Conservation (phyloP, 2,888 invertebrate genomes). For the Hypolimnas misippus region DNA sequence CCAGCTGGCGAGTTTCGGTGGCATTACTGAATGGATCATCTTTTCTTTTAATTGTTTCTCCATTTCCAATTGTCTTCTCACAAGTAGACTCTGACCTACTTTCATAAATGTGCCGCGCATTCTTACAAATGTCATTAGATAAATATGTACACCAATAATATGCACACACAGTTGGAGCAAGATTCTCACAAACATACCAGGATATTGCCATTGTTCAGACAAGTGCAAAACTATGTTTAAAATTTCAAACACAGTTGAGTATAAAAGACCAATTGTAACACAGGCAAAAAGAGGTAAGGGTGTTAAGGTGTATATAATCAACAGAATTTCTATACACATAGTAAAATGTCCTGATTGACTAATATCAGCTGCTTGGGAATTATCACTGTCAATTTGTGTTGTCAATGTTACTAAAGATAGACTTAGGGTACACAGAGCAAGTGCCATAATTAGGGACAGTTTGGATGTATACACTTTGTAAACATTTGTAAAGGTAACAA, state of each 20-base stretch:
- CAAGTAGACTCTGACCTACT: slow-evolving; percentile 96
- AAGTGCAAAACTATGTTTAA: slow-evolving; percentile 84
- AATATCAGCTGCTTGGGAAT: slow-evolving; percentile 83
- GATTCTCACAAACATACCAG: slow-evolving; percentile 87
- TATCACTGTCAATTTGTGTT: slow-evolving; percentile 78
- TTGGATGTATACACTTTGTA: slow-evolving; percentile 87
- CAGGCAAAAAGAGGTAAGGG: slow-evolving; percentile 95
- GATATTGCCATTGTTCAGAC: slow-evolving; percentile 79
- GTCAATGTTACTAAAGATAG: slow-evolving; percentile 86
- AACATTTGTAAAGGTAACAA: slow-evolving; percentile 89
- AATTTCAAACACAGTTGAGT: slow-evolving; percentile 94
- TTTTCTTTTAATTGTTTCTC: slow-evolving; percentile 98
- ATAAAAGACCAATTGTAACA: slow-evolving; percentile 89
- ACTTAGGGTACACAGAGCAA: slow-evolving; percentile 88
- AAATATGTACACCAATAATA: slow-evolving; percentile 95
- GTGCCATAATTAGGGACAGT: slow-evolving; percentile 89
- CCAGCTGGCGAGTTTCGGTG: slow-evolving; percentile 95
- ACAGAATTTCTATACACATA: slow-evolving; percentile 92
- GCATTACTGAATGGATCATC: slow-evolving; percentile 99
- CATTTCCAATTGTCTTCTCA: slow-evolving; percentile 94
- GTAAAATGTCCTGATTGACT: slow-evolving; percentile 93
- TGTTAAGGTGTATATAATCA: slow-evolving; percentile 96
- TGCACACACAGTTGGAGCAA: slow-evolving; percentile 95
- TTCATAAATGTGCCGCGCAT: slow-evolving; percentile 98
- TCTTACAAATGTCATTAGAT: slow-evolving; percentile 95